Evolutionary conservation across 2,113 vertebrate genomes (phyloP).

Genomic region (Phaethon lepturus): DNA sequence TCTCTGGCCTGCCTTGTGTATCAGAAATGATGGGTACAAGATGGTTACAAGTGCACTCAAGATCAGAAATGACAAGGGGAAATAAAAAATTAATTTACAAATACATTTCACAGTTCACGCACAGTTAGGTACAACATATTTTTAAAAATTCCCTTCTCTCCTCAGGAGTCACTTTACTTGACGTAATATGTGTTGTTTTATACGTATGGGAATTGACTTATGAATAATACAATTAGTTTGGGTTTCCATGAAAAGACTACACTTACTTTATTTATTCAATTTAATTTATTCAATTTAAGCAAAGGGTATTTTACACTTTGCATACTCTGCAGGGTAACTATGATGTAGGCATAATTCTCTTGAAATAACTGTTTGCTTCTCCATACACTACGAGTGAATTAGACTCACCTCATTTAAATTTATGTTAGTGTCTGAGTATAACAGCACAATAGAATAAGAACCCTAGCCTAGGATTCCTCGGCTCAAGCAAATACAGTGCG

Average conservation of each 20-base stretch:
- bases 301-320: background rate
- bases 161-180: slow-evolving; percentile 31
- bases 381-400: background rate
- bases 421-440: background rate
- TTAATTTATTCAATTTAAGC: background rate
- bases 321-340: background rate
- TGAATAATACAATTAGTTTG: slow-evolving; percentile 48
- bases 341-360: background rate
- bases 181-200: background rate
- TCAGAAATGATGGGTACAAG: background rate
- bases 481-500: background rate
- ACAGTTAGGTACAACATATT: slow-evolving; percentile 15
- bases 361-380: background rate
- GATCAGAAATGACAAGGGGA: background rate
- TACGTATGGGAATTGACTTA: slow-evolving; percentile 4
- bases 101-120: background rate
- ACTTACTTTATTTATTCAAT: background rate
- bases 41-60: background rate
- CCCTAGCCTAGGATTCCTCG: background rate
- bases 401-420: background rate
- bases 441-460: background rate
- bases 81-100: slow-evolving; percentile 62
- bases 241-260: background rate
- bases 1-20: background rate
- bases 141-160: background rate